phyloP scores from a whole-genome alignment of 1,140 invertebrate species.

The Helicoverpa zea region DNA sequence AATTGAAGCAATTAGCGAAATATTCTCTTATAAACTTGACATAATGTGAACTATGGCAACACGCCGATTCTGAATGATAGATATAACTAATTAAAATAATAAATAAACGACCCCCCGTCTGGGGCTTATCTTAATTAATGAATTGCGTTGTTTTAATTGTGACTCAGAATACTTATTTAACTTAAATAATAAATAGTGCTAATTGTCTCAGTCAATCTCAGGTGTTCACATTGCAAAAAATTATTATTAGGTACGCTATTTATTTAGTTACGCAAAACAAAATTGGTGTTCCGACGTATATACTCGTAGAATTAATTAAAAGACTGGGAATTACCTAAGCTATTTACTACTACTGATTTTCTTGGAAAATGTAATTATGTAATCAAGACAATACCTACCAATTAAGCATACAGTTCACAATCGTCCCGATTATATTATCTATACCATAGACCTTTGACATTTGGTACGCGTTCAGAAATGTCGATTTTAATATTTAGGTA shows the following conservation, averaged over 20 bases:
- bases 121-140: neutral
- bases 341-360: too few relatives aligned
- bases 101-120: conserved; percentile 9
- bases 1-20: conserved; percentile 13
- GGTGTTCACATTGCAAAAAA: too few relatives aligned
- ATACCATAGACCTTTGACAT: neutral
- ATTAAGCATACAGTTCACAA: neutral
- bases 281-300: too few relatives aligned
- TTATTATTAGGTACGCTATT: too few relatives aligned
- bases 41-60: conserved; percentile 13
- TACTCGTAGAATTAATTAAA: too few relatives aligned
- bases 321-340: too few relatives aligned
- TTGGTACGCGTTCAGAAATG: neutral
- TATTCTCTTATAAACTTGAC: neutral
- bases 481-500: too few relatives aligned
- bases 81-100: conserved; percentile 27
- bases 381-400: too few relatives aligned
- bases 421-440: conserved; percentile 5
- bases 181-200: too few relatives aligned
- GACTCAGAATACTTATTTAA: neutral
- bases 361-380: too few relatives aligned
- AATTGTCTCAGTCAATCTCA: too few relatives aligned
- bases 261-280: too few relatives aligned
- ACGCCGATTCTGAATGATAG: conserved; percentile 26
- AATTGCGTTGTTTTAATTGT: neutral